Evolutionary conservation across 1,140 invertebrate genomes (phyloP).

Genomic region (Psix sp.): DNA sequence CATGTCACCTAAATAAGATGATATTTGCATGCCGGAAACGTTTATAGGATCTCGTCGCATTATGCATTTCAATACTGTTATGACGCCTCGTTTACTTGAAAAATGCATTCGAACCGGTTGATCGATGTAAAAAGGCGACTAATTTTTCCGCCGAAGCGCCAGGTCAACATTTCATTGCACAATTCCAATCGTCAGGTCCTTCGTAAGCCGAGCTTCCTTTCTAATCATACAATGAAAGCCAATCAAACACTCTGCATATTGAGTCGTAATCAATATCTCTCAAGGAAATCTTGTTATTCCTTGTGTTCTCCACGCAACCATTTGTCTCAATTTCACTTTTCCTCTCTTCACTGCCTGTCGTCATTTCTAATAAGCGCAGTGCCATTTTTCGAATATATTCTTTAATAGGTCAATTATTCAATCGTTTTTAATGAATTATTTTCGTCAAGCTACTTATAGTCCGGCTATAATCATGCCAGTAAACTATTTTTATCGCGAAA

Average conservation of each 20-base stretch:
- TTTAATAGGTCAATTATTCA: neutral
- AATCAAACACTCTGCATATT: neutral
- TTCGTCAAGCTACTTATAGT: neutral
- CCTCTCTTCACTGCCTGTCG: too few relatives aligned
- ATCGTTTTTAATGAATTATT: neutral
- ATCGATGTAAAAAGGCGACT: too few relatives aligned
- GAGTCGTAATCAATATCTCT: neutral
- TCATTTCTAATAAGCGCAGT: neutral
- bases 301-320: constrained; percentile 9
- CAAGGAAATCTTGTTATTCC: constrained; percentile 25
- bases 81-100: constrained; percentile 34
- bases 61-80: constrained; percentile 49
- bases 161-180: neutral
- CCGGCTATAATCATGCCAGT: neutral
- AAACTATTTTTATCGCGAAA: neutral
- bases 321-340: constrained; percentile 25
- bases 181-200: neutral
- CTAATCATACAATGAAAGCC: too few relatives aligned
- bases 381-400: neutral
- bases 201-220: too few relatives aligned
- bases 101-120: too few relatives aligned
- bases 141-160: neutral
- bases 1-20: constrained; percentile 54
- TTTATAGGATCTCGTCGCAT: constrained; percentile 37
- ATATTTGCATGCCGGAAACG: constrained; percentile 58